Evolutionary conservation across 1,140 invertebrate species (phyloP).

Genomic region (Calliopsis andreniformis): DNA sequence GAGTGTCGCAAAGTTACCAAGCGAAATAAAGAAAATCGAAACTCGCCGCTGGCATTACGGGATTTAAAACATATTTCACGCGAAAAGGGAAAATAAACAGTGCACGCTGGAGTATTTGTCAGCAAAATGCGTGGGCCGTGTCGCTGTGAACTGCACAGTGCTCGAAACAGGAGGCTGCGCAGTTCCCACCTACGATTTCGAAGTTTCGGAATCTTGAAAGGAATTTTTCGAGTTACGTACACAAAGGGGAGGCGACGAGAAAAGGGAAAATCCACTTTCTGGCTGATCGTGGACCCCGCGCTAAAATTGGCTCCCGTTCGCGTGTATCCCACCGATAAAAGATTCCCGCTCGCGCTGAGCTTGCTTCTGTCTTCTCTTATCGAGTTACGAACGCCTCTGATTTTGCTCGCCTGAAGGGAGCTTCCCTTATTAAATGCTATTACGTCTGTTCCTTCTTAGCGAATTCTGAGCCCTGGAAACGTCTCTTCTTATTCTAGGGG

Average conservation of each 20-base stretch:
- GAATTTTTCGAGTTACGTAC: slow-evolving; percentile 8
- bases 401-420: not conserved
- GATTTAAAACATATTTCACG: too few species aligned
- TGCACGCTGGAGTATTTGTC: not conserved
- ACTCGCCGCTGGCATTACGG: too few species aligned
- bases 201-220: not conserved
- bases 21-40: too few species aligned
- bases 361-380: not conserved
- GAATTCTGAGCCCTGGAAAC: not conserved
- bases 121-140: not conserved
- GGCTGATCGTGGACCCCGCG: not conserved
- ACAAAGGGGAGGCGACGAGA: not conserved
- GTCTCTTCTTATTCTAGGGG: too few species aligned
- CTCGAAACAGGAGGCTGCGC: not conserved
- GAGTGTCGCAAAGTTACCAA: too few species aligned
- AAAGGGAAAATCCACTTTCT: not conserved
- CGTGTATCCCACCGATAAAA: not conserved
- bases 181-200: not conserved
- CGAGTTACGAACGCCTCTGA: too few species aligned
- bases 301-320: slow-evolving; percentile 3
- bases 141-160: not conserved
- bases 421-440: not conserved
- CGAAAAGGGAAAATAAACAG: not conserved
- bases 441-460: not conserved
- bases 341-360: not conserved